A percentile compares a stretch with the other conserved stretches of the same genome.
phyloP scores from a whole-genome alignment of 2,888 invertebrate species.

The Chromoteleia sp. region DNA sequence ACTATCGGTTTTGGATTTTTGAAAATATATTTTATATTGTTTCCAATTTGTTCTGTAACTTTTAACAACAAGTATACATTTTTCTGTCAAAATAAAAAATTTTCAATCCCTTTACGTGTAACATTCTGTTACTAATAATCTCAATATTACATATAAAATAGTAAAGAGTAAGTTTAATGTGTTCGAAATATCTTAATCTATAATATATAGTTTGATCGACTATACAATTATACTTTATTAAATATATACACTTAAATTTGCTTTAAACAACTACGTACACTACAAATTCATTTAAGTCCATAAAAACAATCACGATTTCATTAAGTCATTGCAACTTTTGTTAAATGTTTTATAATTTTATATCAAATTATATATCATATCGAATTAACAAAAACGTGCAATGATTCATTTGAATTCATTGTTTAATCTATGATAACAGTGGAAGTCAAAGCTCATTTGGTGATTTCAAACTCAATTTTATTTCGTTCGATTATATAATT shows the following conservation, averaged over 20 bases:
- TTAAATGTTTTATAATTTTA: not conserved
- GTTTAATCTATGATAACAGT: not conserved
- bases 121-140: slow-evolving; percentile 48
- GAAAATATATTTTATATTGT: slow-evolving; percentile 42
- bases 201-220: slow-evolving; percentile 23
- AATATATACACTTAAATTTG: slow-evolving; percentile 35
- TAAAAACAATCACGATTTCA: slow-evolving; percentile 3
- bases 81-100: slow-evolving; percentile 44
- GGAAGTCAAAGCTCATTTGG: not conserved
- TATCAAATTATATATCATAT: not conserved
- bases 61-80: slow-evolving; percentile 44
- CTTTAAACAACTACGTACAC: not conserved
- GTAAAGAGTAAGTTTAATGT: slow-evolving; percentile 35
- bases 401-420: slow-evolving; percentile 5
- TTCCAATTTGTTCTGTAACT: slow-evolving; percentile 38
- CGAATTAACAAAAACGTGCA: slow-evolving; percentile 5
- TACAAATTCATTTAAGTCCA: not conserved
- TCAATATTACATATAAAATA: slow-evolving; percentile 45
- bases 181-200: slow-evolving; percentile 40
- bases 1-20: slow-evolving; percentile 23
- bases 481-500: no score
- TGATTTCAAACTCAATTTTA: no score
- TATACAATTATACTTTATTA: slow-evolving; percentile 28
- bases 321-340: slow-evolving; percentile 10
- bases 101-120: slow-evolving; percentile 45